Percentiles rank a stretch among this genome's conserved stretches.
Conservation (phyloP, 2,888 invertebrate genomes). For the Candidula unifasciata region DNA sequence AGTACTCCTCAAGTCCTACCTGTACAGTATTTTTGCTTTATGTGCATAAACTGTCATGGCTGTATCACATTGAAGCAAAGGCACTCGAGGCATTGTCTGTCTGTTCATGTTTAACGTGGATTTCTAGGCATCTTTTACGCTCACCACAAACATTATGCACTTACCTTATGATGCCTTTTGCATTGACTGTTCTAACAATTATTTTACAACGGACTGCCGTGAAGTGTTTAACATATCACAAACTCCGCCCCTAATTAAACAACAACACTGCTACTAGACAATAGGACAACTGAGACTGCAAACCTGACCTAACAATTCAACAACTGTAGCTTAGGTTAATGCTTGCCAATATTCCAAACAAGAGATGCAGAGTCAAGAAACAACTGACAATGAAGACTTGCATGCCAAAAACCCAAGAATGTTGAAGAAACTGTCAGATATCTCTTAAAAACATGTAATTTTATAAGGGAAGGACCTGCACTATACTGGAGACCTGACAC, state of each 20-base stretch:
- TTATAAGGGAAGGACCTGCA: not conserved
- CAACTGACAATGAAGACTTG: not conserved
- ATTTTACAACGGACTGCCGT: not conserved
- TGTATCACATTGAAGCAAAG: not conserved
- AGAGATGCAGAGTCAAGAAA: not conserved
- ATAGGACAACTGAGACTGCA: not conserved
- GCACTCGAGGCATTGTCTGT: not conserved
- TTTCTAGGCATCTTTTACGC: slow-evolving; percentile 23
- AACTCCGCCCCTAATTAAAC: not conserved
- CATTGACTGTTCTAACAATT: not conserved
- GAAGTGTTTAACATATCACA: not conserved
- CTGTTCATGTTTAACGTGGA: not conserved
- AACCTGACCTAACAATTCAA: not conserved
- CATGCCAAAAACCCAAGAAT: no score
- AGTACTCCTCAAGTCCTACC: not conserved
- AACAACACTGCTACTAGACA: not conserved
- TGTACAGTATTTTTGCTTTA: slow-evolving; percentile 34
- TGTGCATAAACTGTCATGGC: not conserved
- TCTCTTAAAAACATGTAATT: not conserved
- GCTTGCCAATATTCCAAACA: not conserved
- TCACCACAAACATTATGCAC: slow-evolving; percentile 17
- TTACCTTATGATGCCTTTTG: slow-evolving; percentile 36
- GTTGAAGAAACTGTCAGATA: not conserved
- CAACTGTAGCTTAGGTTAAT: no score
- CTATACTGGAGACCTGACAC: not conserved